Conservation (phyloP, 1,140 invertebrate species). For the Hydropsyche tenuis region DNA sequence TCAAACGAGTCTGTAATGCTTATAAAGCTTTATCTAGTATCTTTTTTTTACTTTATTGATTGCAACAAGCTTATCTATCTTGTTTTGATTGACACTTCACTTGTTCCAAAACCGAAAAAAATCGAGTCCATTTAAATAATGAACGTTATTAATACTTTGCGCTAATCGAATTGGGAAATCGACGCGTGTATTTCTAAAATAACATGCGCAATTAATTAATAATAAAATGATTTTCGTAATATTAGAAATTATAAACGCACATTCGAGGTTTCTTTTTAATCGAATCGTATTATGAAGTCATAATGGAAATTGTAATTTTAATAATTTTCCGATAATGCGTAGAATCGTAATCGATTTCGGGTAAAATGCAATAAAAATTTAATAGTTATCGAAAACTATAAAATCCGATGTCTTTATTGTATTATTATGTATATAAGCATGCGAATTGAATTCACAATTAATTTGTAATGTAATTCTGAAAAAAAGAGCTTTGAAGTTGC, state of each 20-base stretch:
- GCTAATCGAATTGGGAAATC: neutral
- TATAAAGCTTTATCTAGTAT: neutral
- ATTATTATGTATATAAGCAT: conserved; percentile 18
- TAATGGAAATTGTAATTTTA: neutral
- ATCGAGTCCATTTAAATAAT: neutral
- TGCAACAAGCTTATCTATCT: conserved; percentile 3
- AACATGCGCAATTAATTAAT: too few species aligned
- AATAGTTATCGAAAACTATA: conserved; percentile 16
- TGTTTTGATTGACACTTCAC: conserved; percentile 19
- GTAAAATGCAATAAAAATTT: conserved; percentile 11
- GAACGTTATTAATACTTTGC: neutral
- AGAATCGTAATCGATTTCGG: conserved; percentile 18
- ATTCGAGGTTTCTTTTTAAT: too few species aligned
- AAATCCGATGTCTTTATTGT: conserved; percentile 15
- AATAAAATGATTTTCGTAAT: too few species aligned
- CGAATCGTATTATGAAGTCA: neutral
- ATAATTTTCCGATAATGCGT: neutral
- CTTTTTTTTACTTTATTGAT: conserved; percentile 9
- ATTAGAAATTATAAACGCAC: too few species aligned
- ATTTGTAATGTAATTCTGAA: neutral
- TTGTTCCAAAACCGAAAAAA: neutral
- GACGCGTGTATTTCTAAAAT: conserved; percentile 1
- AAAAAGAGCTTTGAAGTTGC: conserved; percentile 26
- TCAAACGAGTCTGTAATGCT: conserved; percentile 12
- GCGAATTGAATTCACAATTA: conserved; percentile 12